Evolutionary conservation across 2,888 invertebrate species (phyloP).

Genomic region (Horisme vitalbata): DNA sequence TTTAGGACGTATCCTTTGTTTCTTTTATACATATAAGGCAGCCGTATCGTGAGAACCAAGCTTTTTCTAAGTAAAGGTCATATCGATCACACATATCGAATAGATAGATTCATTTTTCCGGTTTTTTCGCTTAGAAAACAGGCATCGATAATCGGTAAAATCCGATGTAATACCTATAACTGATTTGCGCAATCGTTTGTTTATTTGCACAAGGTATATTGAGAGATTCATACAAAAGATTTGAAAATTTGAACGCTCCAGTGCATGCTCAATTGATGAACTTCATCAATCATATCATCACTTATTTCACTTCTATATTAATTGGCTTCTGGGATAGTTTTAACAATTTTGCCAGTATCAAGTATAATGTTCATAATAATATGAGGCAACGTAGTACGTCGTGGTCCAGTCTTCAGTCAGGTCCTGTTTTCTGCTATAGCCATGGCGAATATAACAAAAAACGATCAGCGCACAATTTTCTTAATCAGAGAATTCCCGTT

Average conservation of each 20-base stretch:
- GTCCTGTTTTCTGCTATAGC: too few species aligned
- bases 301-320: too few species aligned
- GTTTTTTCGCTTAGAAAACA: conserved; percentile 51
- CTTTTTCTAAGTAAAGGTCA: conserved; percentile 15
- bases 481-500: too few species aligned
- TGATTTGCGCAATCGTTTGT: neutral
- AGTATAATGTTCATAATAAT: too few species aligned
- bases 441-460: too few species aligned
- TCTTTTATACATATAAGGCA: conserved; percentile 9
- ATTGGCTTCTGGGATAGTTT: too few species aligned
- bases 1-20: conserved; percentile 19
- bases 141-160: conserved; percentile 32
- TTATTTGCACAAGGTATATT: neutral
- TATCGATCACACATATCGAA: conserved; percentile 2
- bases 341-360: too few species aligned
- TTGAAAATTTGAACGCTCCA: too few species aligned
- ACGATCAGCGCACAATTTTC: too few species aligned
- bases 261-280: conserved; percentile 1
- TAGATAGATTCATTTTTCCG: conserved; percentile 35
- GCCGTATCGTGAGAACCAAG: conserved; percentile 14
- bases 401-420: too few species aligned
- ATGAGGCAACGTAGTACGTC: too few species aligned
- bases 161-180: too few species aligned
- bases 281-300: neutral
- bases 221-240: conserved; percentile 9